Evolutionary conservation across 2,888 invertebrate species (phyloP), one percentile per base, ranked within the genome.

Genomic region (Synergus japonicus): DNA sequence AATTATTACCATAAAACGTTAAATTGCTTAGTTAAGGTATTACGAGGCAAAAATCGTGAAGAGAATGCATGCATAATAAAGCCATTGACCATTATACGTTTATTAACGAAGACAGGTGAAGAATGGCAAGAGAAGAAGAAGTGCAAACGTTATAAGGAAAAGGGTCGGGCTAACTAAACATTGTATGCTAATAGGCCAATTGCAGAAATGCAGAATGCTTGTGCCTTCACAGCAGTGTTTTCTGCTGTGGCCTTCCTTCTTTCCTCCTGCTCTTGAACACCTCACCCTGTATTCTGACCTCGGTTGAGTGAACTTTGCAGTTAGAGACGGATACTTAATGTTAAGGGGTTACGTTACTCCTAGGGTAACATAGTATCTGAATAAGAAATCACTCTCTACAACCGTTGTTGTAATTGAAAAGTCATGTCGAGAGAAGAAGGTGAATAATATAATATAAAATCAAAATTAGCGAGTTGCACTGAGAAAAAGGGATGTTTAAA

Each of bases 251-350:
- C 46, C 44, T 67, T 67, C 44, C 67, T 18, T 66, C 44, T 67
- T 67, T 67, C 67, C 44, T 67, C 67, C 67, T 67, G 44, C 67
- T 67, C 67, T 67, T 67, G 10, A 44, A 44, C 67, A 67, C 67
- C 44, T 22, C 22, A 67, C 46, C 67, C 67, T 18, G 18, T 22
- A 65, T 65, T 65, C 22, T 22, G 22, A 67, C 44, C 67, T 67
- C 46, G 67, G 22, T 46, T 67, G 67, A 67, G 67, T 67, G 67
- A 67, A 67, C 67, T 44, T 67, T 67, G 18, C 10, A 67, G 67
- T 67, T 46, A 65, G 65, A 29, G 41, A 41, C 41, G 41, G 41
- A 65, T 65, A 13, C 43, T 43, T 65, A 65, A 65, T 41, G 43
- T 41, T 41, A 43, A 65, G 44, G 67, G 13, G 67, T 67, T 67